Percentiles rank a stretch among this genome's conserved stretches.
Evolutionary conservation across 2,888 invertebrate genomes (phyloP).

Genomic region (Drosophila planitibia): DNA sequence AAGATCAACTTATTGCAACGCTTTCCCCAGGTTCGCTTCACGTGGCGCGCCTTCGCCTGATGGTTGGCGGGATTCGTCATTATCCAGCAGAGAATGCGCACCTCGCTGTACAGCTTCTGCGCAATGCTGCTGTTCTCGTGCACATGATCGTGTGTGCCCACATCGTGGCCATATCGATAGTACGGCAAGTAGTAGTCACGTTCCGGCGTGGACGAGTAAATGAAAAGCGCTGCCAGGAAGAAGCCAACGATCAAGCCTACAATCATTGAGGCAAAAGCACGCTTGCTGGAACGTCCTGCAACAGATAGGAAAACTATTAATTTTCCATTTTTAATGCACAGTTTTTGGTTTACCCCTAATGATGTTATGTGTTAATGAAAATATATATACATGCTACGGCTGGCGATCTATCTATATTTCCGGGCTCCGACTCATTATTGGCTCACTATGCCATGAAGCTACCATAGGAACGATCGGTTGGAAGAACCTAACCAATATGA

Average conservation of each 20-base stretch:
- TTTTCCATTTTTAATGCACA: background rate
- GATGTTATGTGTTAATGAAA: too few relatives aligned
- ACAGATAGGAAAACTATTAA: background rate
- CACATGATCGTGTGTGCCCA: background rate
- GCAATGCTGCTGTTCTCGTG: background rate
- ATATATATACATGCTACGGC: too few relatives aligned
- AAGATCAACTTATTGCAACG: slow-evolving; percentile 32
- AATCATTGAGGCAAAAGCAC: background rate
- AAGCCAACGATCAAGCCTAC: background rate
- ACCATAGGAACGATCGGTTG: too few relatives aligned
- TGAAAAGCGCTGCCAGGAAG: background rate
- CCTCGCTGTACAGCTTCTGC: slow-evolving; percentile 1
- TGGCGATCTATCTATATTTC: too few relatives aligned
- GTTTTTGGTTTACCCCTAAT: background rate
- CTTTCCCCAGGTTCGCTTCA: slow-evolving; percentile 29
- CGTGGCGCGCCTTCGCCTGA: slow-evolving; percentile 11
- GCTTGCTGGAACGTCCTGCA: background rate
- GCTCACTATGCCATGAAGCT: too few relatives aligned
- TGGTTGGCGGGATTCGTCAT: slow-evolving; percentile 11
- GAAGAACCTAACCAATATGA: too few relatives aligned
- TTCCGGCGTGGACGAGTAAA: background rate
- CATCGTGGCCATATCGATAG: background rate
- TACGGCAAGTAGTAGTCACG: background rate
- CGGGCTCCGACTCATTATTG: too few relatives aligned
- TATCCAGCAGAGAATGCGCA: slow-evolving; percentile 26